These are phyloP conservation scores for Drepana falcataria DNA, from an alignment of 2,888 invertebrate genomes.

Conservation along the genomic window DNA sequence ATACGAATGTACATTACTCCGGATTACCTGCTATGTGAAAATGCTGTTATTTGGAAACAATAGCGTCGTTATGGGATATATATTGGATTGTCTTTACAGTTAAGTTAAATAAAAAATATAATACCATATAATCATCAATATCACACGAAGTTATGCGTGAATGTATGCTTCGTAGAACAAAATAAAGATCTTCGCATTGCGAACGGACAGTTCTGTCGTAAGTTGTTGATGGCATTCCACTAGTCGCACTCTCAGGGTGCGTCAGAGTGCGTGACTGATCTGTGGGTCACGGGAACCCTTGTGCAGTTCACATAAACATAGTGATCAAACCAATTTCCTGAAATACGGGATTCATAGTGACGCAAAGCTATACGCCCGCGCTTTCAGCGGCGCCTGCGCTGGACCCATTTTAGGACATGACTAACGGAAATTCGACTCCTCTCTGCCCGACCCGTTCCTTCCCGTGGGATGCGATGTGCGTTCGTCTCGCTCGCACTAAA, in stretches of 20 bases:
- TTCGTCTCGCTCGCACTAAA: constrained; percentile 71
- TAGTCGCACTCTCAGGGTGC: constrained; percentile 54
- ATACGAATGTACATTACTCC: no score
- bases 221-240: constrained; percentile 69
- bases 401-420: constrained; percentile 86
- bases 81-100: no score
- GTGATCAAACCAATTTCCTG: constrained; percentile 63
- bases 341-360: constrained; percentile 75
- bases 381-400: constrained; percentile 79
- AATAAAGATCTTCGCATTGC: constrained; percentile 37
- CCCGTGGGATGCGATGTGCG: constrained; percentile 60
- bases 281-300: constrained; percentile 40
- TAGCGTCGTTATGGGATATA: no score
- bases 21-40: no score
- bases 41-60: no score
- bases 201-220: constrained; percentile 50
- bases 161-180: constrained; percentile 23
- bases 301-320: constrained; percentile 50
- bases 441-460: constrained; percentile 72
- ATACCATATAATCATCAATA: neutral
- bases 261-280: constrained; percentile 62
- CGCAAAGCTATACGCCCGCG: constrained; percentile 76
- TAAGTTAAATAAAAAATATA: no score
- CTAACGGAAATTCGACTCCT: constrained; percentile 83
- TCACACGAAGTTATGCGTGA: neutral